A percentile compares a stretch with the other conserved stretches of the same genome.
Evolutionary conservation across 2,797 vertebrate genomes (phyloP).

Genomic region (Cyprinella venusta): DNA sequence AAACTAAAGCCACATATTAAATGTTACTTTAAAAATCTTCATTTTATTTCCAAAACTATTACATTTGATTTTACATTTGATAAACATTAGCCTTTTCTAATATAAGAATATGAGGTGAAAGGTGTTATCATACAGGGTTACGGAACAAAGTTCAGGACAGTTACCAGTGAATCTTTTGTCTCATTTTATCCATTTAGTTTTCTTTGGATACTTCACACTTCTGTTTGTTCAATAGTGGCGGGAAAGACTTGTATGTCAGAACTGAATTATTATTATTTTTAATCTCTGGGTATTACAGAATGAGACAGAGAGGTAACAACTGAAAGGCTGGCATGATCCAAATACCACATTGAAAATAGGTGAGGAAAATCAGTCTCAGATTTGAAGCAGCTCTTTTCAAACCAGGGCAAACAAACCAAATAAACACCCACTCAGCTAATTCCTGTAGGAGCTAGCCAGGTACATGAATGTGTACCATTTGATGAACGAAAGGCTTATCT

Average conservation of each 20-base stretch:
- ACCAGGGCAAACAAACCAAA: conserved; percentile 53
- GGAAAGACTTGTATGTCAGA: conserved; percentile 7
- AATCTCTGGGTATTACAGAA: conserved; percentile 51
- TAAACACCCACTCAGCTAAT: conserved; percentile 57
- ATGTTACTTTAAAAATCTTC: not conserved
- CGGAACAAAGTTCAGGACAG: not conserved
- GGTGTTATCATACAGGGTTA: not conserved
- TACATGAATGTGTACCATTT: conserved; percentile 42
- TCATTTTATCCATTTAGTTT: conserved; percentile 13
- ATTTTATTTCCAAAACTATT: not conserved
- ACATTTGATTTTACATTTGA: too few species aligned
- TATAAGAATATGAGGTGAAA: not conserved
- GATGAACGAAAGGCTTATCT: conserved; percentile 45
- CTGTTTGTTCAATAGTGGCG: conserved; percentile 17
- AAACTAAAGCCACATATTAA: not conserved
- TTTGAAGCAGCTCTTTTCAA: conserved; percentile 56
- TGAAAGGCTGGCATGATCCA: conserved; percentile 52
- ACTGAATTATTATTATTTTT: too few species aligned
- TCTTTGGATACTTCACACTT: conserved; percentile 12
- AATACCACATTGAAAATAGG: conserved; percentile 45
- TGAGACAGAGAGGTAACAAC: conserved; percentile 28
- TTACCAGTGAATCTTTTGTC: not conserved
- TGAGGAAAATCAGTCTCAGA: conserved; percentile 49
- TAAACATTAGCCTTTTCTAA: not conserved
- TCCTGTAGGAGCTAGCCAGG: conserved; percentile 54